Evolutionary conservation across 2,888 invertebrate species (phyloP).

Genomic region (Ligdia adustata): DNA sequence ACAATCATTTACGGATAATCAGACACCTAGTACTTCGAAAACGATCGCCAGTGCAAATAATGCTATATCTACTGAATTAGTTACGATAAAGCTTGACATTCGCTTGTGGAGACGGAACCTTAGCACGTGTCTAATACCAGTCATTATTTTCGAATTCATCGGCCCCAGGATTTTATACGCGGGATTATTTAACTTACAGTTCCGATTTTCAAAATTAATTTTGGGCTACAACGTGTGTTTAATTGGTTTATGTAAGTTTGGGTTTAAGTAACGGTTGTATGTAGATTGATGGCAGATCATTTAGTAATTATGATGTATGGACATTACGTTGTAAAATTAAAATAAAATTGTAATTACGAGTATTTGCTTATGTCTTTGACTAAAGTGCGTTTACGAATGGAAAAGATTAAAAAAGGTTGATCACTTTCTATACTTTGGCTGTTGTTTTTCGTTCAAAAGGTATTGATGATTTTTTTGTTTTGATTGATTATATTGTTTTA

Average conservation of each 20-base stretch:
- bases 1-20: no score
- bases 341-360: no score
- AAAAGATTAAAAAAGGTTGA: no score
- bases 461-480: no score
- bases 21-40: no score
- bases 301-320: constrained; percentile 2
- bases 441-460: no score
- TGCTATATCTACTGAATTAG: no score
- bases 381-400: no score
- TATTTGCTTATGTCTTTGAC: no score
- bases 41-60: no score
- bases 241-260: constrained; percentile 36
- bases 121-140: constrained; percentile 74
- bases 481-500: no score
- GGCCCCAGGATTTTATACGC: constrained; percentile 66
- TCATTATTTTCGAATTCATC: constrained; percentile 82
- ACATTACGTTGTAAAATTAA: neutral
- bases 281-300: constrained; percentile 16
- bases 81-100: neutral
- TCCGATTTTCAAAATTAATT: constrained; percentile 46
- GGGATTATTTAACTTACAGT: constrained; percentile 64
- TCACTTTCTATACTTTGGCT: no score
- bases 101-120: constrained; percentile 33
- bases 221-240: constrained; percentile 43
- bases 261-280: constrained; percentile 17